Conservation (phyloP, 23 tunicate species). For the Clavelina lepadiformis region DNA sequence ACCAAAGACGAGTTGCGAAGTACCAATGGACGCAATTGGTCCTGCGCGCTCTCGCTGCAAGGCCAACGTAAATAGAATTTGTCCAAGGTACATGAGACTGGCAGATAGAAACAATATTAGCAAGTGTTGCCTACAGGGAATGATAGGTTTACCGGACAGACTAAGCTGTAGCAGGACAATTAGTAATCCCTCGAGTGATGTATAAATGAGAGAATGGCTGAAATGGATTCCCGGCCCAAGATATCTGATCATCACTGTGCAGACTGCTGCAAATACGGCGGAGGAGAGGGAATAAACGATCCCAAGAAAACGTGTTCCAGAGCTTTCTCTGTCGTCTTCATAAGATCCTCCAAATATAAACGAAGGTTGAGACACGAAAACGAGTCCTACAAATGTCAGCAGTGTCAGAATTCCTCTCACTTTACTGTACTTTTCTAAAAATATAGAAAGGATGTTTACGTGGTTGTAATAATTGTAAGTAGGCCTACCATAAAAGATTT, state of each 20-base stretch:
- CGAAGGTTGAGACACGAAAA: constrained; percentile 19
- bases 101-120: not conserved
- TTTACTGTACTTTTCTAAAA: constrained; percentile 16
- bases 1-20: constrained; percentile 16
- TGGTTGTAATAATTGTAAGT: no score
- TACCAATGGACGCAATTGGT: constrained; percentile 11
- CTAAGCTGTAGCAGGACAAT: not conserved
- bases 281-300: constrained; percentile 1
- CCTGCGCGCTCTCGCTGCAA: constrained; percentile 33
- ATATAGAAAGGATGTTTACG: no score
- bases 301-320: constrained; percentile 1
- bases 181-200: not conserved
- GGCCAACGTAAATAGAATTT: constrained; percentile 10
- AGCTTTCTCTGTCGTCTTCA: not conserved
- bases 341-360: constrained; percentile 8
- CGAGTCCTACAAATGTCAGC: constrained; percentile 14
- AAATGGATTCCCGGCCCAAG: constrained; percentile 20
- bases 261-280: not conserved
- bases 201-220: constrained; percentile 17
- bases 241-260: constrained; percentile 2
- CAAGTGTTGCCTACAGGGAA: constrained; percentile 12
- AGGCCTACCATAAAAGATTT: no score
- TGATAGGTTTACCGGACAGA: not conserved
- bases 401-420: constrained; percentile 8
- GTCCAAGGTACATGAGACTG: not conserved